Evolutionary conservation across 2,888 invertebrate genomes (phyloP), one percentile per base, ranked within the genome.

Genomic region (Drosophila cracens): DNA sequence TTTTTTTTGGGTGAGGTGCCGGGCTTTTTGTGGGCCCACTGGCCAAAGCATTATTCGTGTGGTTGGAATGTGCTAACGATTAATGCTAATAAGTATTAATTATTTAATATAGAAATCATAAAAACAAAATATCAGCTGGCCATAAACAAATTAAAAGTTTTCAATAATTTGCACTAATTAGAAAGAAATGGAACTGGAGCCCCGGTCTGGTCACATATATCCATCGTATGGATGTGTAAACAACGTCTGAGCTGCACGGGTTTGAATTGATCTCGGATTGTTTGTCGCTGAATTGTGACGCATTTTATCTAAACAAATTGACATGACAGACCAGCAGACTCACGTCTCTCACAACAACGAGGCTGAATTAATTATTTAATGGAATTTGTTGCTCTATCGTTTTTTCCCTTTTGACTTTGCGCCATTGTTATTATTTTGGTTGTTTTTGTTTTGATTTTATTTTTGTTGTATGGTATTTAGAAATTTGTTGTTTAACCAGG

Each of bases 301-400:
- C 85, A 74, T 66, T 76, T 81, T 79, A 70, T 82, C 87, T 90
- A 90, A 87, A 89, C 74, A 81, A 87, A 89, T 84, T 87, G 90
- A 87, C 87, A 90, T 89, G 87, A 89, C 80, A 59, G 57, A 53
- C 52, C 51, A 34, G 62, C 43, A 71, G 68, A 81, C 72, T 71
- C 63, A 49, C 49, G 77, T 66, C 72, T 66, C 57, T 66, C 57
- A 57, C 29, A 81, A 72, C 64, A 79, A 79, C 77, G 77, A 79
- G 77, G 77, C 73, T 81, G 58, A 72, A 72, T 79, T 81, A 81
- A 79, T 81, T 79, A 69, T 81, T 79, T 79, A 69, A 76, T 73
- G 68, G 66, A 81, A 81, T 81, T 81, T 76, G 66, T 63, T 65
- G 46, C 63, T 62, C 46, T 27, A 3, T 27, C 36, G 36, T 25